A percentile compares a stretch with the other conserved stretches of the same genome.
Conservation (phyloP, 2,888 invertebrate genomes). For the Leuctra nigra region DNA sequence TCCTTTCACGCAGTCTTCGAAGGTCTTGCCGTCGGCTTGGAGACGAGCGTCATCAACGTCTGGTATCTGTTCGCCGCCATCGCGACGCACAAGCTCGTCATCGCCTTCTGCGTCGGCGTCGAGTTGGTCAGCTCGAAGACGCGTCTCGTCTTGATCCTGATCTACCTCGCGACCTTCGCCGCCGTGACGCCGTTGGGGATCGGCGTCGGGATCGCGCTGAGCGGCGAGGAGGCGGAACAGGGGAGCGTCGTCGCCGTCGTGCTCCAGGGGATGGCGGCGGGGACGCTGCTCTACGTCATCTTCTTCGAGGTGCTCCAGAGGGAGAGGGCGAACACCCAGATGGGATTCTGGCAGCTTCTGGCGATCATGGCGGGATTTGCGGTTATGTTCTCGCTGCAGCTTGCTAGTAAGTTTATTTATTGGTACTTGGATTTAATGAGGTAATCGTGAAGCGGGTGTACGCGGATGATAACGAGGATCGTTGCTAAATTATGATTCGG, state of each 20-base stretch:
- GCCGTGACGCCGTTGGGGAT: constrained; percentile 63
- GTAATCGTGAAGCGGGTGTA: too few relatives aligned
- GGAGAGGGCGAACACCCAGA: constrained; percentile 53
- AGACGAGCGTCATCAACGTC: constrained; percentile 53
- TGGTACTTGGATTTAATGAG: too few relatives aligned
- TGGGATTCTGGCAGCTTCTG: constrained; percentile 49
- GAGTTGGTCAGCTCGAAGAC: constrained; percentile 53
- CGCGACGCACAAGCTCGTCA: constrained; percentile 60
- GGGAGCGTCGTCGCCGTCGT: constrained; percentile 42
- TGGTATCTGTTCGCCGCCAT: constrained; percentile 60
- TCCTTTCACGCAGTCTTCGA: constrained; percentile 84
- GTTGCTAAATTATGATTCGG: too few relatives aligned
- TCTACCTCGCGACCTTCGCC: constrained; percentile 56
- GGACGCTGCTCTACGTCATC: constrained; percentile 71
- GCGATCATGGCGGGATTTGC: constrained; percentile 51
- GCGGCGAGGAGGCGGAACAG: constrained; percentile 39
- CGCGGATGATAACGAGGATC: too few relatives aligned
- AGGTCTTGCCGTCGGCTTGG: constrained; percentile 75
- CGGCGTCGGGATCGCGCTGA: constrained; percentile 51
- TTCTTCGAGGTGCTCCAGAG: constrained; percentile 75
- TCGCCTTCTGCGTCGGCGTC: constrained; percentile 59
- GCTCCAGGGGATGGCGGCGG: constrained; percentile 67
- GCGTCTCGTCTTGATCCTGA: constrained; percentile 41
- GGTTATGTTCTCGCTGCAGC: constrained; percentile 49
- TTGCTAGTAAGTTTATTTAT: constrained; percentile 26